Base-by-base conservation (phyloP, 2,113 vertebrate genomes). In the Barnardius zonarius region DNA sequence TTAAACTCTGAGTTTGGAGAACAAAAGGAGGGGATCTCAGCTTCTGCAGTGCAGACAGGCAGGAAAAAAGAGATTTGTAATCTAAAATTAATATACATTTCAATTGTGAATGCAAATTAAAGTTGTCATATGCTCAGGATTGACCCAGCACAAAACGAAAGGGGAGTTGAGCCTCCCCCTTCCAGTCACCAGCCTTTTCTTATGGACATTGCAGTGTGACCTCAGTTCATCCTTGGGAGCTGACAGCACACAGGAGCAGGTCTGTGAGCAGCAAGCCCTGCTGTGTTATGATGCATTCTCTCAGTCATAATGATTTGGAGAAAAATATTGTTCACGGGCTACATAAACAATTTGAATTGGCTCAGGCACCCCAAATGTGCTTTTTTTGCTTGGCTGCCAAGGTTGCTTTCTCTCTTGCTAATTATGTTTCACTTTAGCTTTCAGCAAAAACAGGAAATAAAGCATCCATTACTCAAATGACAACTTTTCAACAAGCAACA, bases 381-480 rank as follows among this genome's bases (percentile, higher is more conserved):
- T 98, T 97, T 98, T 98, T 97, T 98, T 98, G 98, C 97, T 97
- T 94, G 88, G 52, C 94, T 97, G 98, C 98, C 98, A 98, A 97
- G 94, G 93, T 96, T 95, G 96, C 97, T 97, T 98, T 98, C 92
- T 98, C 82, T 37, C 97, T 97, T 94, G 96, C 98, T 98, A 98
- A 98, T 98, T 98, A 98, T 96, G 97, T 96, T 97, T 97, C 85
- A 17, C 96, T 97, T 96, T 96, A 98, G 97, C 97, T 98, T 98
- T 97, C 90, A 91, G 97, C 95, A 97, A 98, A 98, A 98, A 98
- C 98, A 98, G 98, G 98, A 98, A 98, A 98, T 95, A 95, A 96
- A 96, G 86, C 98, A 98, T 98, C 98, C 98, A 98, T 98, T 98
- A 98, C 96, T 97, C 61, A 5, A 97, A 97, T 98, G 98, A 98